Percentiles rank a stretch among this genome's conserved stretches.
Conservation (phyloP, 2,888 invertebrate species). For the Cataglyphis livida region DNA sequence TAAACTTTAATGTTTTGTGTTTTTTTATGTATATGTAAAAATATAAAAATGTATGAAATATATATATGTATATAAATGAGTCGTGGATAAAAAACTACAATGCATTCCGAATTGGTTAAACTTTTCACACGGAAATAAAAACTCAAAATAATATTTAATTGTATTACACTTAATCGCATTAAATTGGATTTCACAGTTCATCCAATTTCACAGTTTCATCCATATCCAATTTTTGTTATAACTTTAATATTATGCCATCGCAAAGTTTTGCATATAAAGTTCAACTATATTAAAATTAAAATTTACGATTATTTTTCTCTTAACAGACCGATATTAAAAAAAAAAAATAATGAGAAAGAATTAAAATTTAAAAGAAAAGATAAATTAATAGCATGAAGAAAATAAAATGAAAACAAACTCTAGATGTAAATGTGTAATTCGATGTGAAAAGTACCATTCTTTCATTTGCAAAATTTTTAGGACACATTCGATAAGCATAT, state of each 20-base stretch:
- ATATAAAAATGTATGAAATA: not conserved
- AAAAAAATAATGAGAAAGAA: not conserved
- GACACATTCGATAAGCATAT: not conserved
- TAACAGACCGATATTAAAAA: not conserved
- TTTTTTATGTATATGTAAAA: not conserved
- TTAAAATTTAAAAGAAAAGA: not conserved
- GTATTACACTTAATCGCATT: slow-evolving; percentile 32
- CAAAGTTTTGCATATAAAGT: not conserved
- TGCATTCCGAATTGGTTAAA: not conserved
- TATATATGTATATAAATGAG: not conserved
- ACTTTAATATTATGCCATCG: slow-evolving; percentile 15
- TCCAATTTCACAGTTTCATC: slow-evolving; percentile 22
- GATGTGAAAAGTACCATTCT: not conserved
- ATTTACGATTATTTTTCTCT: not conserved
- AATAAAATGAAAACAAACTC: not conserved
- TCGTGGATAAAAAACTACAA: not conserved
- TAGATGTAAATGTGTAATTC: not conserved
- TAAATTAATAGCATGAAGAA: not conserved
- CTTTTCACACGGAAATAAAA: slow-evolving; percentile 16
- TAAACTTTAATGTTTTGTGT: not conserved
- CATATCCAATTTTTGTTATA: slow-evolving; percentile 7
- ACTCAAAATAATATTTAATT: slow-evolving; percentile 11
- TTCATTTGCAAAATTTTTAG: not conserved
- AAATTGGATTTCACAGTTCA: slow-evolving; percentile 17
- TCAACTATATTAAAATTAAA: slow-evolving; percentile 4